Percentiles rank a stretch among this genome's conserved stretches.
Evolutionary conservation across 2,888 invertebrate genomes (phyloP).

Genomic region (Isoperla grammatica): DNA sequence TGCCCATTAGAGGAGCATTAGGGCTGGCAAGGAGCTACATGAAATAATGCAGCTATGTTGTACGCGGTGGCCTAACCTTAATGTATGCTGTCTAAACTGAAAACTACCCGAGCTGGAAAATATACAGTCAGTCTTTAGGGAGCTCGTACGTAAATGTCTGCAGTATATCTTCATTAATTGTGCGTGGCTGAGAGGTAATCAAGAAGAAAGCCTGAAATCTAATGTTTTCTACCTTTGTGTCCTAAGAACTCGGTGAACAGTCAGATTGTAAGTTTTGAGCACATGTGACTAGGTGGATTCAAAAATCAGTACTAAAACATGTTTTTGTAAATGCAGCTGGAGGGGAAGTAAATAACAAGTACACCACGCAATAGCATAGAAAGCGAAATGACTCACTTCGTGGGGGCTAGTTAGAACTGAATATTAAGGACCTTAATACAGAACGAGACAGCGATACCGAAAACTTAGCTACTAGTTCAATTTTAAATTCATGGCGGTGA

Average conservation of each 20-base stretch:
- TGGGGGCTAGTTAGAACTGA: constrained; percentile 5
- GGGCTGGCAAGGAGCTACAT: constrained; percentile 7
- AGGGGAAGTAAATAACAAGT: too few species aligned
- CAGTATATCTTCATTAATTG: constrained; percentile 17
- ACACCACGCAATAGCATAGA: too few species aligned
- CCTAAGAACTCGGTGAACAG: too few species aligned
- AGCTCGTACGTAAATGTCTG: constrained; percentile 7
- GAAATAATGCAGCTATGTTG: constrained; percentile 13
- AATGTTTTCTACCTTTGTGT: too few species aligned
- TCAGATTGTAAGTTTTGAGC: too few species aligned
- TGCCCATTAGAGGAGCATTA: constrained; percentile 15
- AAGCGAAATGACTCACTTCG: too few species aligned
- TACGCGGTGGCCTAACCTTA: background rate
- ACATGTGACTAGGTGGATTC: too few species aligned
- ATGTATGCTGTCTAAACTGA: constrained; percentile 16
- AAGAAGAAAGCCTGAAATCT: background rate
- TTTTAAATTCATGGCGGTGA: constrained; percentile 28
- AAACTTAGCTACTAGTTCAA: constrained; percentile 26
- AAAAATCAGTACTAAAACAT: too few species aligned
- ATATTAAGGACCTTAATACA: constrained; percentile 10
- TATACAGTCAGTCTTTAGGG: constrained; percentile 13
- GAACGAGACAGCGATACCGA: background rate
- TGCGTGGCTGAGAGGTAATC: constrained; percentile 7
- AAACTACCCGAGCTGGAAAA: constrained; percentile 15
- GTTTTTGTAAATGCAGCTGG: too few species aligned